These are phyloP conservation scores for Threskiornis aethiopicus DNA, from an alignment of 2,797 vertebrate genomes.

Conservation along the genomic window DNA sequence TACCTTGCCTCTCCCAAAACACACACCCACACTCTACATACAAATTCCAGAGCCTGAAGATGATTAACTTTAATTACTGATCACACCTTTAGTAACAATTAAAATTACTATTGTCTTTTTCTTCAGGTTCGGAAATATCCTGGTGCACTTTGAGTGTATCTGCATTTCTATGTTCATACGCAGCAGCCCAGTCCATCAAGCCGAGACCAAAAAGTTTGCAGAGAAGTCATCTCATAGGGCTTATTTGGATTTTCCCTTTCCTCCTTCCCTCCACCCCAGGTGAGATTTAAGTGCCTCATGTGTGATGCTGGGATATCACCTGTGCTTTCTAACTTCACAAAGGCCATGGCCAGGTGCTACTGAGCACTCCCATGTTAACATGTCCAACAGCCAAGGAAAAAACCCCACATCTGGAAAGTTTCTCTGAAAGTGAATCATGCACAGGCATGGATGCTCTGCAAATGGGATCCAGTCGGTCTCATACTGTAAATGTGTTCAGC, in stretches of 20 bases:
- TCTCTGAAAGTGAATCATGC: neutral
- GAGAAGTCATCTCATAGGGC: neutral
- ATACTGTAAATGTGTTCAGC: neutral
- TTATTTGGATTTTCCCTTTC: neutral
- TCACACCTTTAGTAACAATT: neutral
- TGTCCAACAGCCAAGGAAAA: neutral
- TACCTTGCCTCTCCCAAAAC: neutral
- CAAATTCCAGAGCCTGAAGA: neutral
- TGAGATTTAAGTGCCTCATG: neutral
- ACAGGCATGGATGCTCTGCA: neutral
- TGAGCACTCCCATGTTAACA: neutral
- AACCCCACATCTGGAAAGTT: neutral
- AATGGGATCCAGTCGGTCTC: neutral
- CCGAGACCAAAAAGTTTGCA: neutral
- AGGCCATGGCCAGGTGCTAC: neutral
- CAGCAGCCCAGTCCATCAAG: neutral
- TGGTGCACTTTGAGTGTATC: accelerated
- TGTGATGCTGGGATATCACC: accelerated
- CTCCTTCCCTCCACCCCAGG: neutral
- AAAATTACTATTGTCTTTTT: neutral
- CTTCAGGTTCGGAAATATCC: neutral
- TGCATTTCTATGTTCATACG: neutral
- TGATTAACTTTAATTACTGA: neutral
- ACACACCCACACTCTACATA: neutral
- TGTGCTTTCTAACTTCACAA: neutral